phyloP scores from a whole-genome alignment of 1,140 invertebrate species.

The Yoshiicerus persimilis region DNA sequence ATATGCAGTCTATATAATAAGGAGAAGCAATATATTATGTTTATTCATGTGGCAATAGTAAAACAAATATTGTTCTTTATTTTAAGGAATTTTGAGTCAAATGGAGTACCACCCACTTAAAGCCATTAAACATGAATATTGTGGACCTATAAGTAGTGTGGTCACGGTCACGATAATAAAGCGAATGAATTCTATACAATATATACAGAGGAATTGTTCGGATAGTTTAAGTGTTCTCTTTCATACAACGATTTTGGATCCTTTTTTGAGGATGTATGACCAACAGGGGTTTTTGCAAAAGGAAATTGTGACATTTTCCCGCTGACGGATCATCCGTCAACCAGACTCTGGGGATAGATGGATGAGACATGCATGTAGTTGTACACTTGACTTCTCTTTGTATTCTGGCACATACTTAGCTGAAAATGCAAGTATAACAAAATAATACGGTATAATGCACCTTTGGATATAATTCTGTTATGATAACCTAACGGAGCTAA shows the following conservation, averaged over 20 bases:
- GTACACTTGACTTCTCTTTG: neutral
- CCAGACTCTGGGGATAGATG: constrained; percentile 6
- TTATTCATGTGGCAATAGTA: too few species aligned
- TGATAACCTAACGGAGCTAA: neutral
- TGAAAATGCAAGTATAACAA: neutral
- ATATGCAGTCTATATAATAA: too few species aligned
- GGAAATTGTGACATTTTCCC: constrained; percentile 32
- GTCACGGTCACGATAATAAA: too few species aligned
- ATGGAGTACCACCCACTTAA: too few species aligned
- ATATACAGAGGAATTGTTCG: neutral
- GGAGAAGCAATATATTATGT: too few species aligned
- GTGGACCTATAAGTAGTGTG: too few species aligned
- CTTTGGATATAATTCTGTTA: neutral
- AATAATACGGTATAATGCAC: neutral
- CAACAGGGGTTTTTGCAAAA: neutral
- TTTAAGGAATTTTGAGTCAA: too few species aligned
- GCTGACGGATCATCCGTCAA: constrained; percentile 33
- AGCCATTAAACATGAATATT: too few species aligned
- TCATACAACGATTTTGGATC: neutral
- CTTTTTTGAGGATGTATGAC: neutral
- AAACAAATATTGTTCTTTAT: too few species aligned
- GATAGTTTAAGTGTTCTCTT: neutral
- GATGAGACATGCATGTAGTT: constrained; percentile 15
- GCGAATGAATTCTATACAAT: too few species aligned
- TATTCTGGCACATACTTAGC: neutral